Evolutionary conservation across 2,888 invertebrate genomes (phyloP).

Genomic region (Pollenia griseotomentosa): DNA sequence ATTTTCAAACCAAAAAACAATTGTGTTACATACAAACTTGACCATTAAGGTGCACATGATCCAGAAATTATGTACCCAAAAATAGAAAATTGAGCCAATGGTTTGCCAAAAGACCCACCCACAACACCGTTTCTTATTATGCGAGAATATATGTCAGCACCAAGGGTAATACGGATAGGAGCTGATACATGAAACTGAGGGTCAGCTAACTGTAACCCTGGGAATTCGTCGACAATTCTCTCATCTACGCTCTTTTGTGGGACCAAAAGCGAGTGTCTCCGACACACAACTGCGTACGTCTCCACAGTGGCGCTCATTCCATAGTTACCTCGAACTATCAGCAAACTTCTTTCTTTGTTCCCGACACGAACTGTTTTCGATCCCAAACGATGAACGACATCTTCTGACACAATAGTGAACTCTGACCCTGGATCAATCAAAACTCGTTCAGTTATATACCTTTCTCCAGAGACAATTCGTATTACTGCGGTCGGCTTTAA

Average conservation of each 20-base stretch:
- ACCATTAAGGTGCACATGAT: no score
- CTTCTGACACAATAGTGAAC: background rate
- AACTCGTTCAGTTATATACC: background rate
- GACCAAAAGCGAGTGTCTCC: background rate
- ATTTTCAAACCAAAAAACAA: no score
- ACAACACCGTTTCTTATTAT: no score
- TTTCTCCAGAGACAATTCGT: no score
- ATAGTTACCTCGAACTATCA: background rate
- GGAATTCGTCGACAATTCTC: slow-evolving; percentile 6
- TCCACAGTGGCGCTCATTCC: slow-evolving; percentile 1
- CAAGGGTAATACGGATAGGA: background rate
- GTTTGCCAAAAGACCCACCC: no score
- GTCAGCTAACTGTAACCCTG: slow-evolving; percentile 3
- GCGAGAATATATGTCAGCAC: no score
- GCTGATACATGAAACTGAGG: slow-evolving; percentile 2
- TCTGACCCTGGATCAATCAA: background rate
- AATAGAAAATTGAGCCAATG: no score
- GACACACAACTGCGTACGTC: background rate
- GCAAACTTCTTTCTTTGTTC: background rate
- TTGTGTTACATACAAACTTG: no score
- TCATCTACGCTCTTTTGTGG: background rate
- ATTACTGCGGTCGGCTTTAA: background rate
- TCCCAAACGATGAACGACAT: background rate
- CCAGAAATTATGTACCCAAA: no score
- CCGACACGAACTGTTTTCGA: background rate